Conservation (phyloP, 2,888 invertebrate species). For the Nemapogon koenigi region DNA sequence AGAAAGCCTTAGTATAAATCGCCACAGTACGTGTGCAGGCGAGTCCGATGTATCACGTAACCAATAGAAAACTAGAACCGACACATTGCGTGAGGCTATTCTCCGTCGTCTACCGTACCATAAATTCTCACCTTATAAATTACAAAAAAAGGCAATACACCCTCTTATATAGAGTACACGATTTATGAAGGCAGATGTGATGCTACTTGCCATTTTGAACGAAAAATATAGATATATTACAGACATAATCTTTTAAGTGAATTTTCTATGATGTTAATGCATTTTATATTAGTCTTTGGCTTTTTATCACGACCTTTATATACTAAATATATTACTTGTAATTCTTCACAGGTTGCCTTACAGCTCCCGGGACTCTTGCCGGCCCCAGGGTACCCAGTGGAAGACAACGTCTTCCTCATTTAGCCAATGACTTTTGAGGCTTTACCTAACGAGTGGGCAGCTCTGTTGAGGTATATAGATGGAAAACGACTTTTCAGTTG, state of each 20-base stretch:
- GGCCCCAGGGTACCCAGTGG: no score
- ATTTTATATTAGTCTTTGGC: no score
- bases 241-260: not conserved
- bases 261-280: no score
- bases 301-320: no score
- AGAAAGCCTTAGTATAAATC: conserved; percentile 35
- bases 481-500: no score
- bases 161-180: conserved; percentile 3
- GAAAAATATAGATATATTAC: not conserved
- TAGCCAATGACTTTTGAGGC: no score
- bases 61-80: conserved; percentile 36
- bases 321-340: no score
- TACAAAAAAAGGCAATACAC: conserved; percentile 32
- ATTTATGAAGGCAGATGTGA: not conserved
- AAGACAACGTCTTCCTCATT: no score
- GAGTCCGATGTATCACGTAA: conserved; percentile 28
- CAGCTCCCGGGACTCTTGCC: no score
- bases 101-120: conserved; percentile 34
- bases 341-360: no score
- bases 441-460: no score
- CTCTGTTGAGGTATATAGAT: no score
- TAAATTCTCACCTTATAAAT: conserved; percentile 49
- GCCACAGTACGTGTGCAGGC: conserved; percentile 34
- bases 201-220: not conserved
- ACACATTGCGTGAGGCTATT: conserved; percentile 46